Percentiles rank a stretch among this genome's conserved stretches.
phyloP scores from a whole-genome alignment of 2,888 invertebrate genomes.

The Nomada ruficornis region DNA sequence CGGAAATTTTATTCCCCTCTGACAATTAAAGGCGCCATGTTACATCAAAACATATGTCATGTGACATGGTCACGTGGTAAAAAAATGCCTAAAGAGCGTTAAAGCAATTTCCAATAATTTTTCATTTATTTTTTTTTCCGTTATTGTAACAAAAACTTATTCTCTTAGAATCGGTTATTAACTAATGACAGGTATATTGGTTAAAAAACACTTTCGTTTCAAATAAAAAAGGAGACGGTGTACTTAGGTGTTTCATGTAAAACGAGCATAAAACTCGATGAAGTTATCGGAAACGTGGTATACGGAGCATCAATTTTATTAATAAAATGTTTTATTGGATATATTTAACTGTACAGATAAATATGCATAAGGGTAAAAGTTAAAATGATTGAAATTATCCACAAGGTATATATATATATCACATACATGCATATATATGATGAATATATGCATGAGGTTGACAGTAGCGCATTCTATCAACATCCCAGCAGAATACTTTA shows the following conservation, averaged over 20 bases:
- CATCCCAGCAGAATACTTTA: slow-evolving; percentile 27
- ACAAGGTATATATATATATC: background rate
- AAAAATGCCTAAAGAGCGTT: slow-evolving; percentile 31
- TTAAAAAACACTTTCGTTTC: background rate
- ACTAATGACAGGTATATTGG: background rate
- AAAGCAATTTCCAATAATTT: slow-evolving; percentile 29
- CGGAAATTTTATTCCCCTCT: slow-evolving; percentile 38
- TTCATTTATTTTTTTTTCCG: background rate
- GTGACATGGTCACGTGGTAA: slow-evolving; percentile 62
- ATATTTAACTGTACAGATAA: background rate
- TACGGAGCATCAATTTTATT: background rate
- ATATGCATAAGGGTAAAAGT: background rate
- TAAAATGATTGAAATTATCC: background rate
- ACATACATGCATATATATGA: background rate
- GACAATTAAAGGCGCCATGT: slow-evolving; percentile 66
- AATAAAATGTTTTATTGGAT: background rate
- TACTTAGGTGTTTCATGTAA: background rate
- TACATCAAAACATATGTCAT: slow-evolving; percentile 69
- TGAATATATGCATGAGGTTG: background rate
- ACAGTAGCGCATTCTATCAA: slow-evolving; percentile 48
- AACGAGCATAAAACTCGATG: slow-evolving; percentile 5
- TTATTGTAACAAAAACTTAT: background rate
- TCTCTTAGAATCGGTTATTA: too few species aligned
- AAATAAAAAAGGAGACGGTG: background rate
- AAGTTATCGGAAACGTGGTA: background rate